Evolutionary conservation across 1,140 invertebrate species (phyloP), one percentile per base, ranked within the genome.

Genomic region (Adelges cooleyi): DNA sequence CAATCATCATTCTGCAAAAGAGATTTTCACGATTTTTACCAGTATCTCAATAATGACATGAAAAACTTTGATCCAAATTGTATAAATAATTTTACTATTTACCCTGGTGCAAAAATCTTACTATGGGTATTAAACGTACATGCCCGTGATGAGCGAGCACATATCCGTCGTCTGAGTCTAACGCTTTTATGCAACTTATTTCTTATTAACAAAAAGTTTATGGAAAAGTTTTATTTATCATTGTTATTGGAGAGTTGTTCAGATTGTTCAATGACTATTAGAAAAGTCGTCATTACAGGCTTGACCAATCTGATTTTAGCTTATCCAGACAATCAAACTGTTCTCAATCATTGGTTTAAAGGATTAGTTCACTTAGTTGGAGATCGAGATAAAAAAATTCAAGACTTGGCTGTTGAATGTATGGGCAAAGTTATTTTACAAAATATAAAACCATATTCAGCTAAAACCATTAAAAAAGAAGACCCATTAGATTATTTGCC

Each of bases 351-450:
- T 62, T 62, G 56, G 56, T 62, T 62, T 29, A 62, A 62, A 18
- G 56, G 56, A 33, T 29, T 62, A 48, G 46, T 62, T 18, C 56
- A 62, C 46, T 62, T 62, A 48, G 56, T 62, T 44, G 56, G 56
- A 0, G 56, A 62, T 46, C 56, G 42, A 20, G 56, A 62, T 11
- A 62, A 62, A 48, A 62, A 48, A 48, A 62, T 62, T 62, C 56
- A 62, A 62, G 56, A 62, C 9, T 33, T 62, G 8, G 9, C 56
- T n/a, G 42, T 62, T 22, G 56, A 62, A n/a, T 62, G 18, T 62
- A 48, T 62, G 42, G n/a, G 22, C 46, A n/a, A 15, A 62, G 42
- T 62, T 29, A 62, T 62, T 33, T 62, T 62, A 29, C 17, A 62
- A 13, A 62, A 62, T 48, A 62, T 62, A 3, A 62, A 62, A 62